These are phyloP conservation scores for Rynchops niger DNA, from an alignment of 2,113 vertebrate genomes.

Conservation along the genomic window DNA sequence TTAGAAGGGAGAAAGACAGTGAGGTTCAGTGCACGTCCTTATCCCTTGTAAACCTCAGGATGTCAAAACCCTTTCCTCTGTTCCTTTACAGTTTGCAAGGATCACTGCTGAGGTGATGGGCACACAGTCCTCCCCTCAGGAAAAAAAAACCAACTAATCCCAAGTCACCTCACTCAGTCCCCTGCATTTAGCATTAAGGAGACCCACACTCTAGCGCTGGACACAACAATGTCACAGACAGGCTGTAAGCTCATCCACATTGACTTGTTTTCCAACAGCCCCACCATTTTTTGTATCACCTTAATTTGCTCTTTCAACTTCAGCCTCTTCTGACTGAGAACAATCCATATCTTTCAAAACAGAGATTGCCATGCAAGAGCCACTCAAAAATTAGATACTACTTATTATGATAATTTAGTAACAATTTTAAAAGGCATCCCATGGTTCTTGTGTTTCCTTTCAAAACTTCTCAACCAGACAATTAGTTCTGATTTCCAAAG, in stretches of 20 bases:
- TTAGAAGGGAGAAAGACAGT: neutral
- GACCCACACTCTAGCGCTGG: neutral
- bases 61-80: neutral
- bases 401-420: neutral
- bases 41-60: neutral
- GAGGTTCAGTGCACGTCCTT: neutral
- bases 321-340: neutral
- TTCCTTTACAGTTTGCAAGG: neutral
- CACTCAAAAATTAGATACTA: neutral
- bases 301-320: neutral
- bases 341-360: neutral
- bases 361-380: neutral
- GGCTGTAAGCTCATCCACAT: neutral
- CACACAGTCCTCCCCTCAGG: neutral
- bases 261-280: neutral
- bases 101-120: rapidly evolving
- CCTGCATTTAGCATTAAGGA: neutral
- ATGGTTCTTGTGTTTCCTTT: neutral
- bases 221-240: neutral
- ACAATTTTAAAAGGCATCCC: neutral
- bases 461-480: neutral
- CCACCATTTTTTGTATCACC: neutral
- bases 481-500: neutral
- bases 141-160: neutral
- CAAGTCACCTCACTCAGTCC: neutral